Evolutionary conservation across 2,888 invertebrate genomes (phyloP).

Genomic region (Heliconius cydno): DNA sequence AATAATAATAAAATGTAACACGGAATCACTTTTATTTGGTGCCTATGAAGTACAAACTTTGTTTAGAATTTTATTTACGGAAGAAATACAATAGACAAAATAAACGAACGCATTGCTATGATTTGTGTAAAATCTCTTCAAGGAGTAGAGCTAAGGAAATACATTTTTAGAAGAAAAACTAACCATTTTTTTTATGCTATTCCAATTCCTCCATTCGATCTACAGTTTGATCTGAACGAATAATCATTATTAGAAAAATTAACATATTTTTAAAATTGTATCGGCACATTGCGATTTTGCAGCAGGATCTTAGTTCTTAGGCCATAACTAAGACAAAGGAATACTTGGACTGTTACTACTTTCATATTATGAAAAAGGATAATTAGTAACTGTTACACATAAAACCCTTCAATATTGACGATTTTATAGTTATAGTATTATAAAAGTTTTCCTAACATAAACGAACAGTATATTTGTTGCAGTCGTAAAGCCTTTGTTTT

Average conservation of each 20-base stretch:
- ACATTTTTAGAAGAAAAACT: no score
- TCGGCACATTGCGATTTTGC: no score
- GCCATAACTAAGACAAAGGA: no score
- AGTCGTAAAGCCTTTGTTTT: conserved; percentile 34
- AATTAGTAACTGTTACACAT: no score
- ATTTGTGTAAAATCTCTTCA: not conserved
- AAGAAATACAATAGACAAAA: not conserved
- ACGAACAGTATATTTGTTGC: conserved; percentile 13
- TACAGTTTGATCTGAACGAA: no score
- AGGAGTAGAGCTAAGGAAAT: not conserved
- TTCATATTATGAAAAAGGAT: no score
- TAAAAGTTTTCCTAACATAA: not conserved
- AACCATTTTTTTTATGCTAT: no score
- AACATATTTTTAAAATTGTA: no score
- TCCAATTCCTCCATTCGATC: no score
- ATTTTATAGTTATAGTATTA: not conserved
- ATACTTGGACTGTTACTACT: no score
- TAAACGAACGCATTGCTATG: not conserved
- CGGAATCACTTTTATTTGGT: not conserved
- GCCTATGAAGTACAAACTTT: not conserved
- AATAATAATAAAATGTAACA: not conserved
- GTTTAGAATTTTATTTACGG: not conserved
- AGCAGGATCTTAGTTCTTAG: no score
- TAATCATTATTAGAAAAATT: no score
- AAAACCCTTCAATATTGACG: not conserved